A percentile compares a stretch with the other conserved stretches of the same genome.
Conservation (phyloP, 2,113 vertebrate species). For the mouse (Mus musculus) region GRCm39 chr12:21136001-21136500, state of each 20-base stretch:
- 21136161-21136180: background rate
- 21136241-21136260: too few relatives aligned
- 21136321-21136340: background rate
- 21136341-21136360: background rate
- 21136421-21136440: background rate
- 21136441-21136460: background rate
- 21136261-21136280: too few relatives aligned
- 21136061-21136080: background rate
- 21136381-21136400: background rate
- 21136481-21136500: background rate
- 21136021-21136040: background rate
- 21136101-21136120: accelerated
- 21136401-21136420: background rate
- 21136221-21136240: accelerated
- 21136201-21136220: background rate
- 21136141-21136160: background rate
- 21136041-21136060: background rate
- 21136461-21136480: background rate
- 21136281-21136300: too few relatives aligned
- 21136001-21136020: conserved; percentile 11
- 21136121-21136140: background rate
- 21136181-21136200: background rate
- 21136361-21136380: background rate
- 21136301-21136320: background rate
- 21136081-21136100: background rate